Percentiles rank a stretch among this genome's conserved stretches.
Conservation (phyloP, 37 sponge, comb jelly and placozoan genomes). For the Cliona cf. orientalis region DNA sequence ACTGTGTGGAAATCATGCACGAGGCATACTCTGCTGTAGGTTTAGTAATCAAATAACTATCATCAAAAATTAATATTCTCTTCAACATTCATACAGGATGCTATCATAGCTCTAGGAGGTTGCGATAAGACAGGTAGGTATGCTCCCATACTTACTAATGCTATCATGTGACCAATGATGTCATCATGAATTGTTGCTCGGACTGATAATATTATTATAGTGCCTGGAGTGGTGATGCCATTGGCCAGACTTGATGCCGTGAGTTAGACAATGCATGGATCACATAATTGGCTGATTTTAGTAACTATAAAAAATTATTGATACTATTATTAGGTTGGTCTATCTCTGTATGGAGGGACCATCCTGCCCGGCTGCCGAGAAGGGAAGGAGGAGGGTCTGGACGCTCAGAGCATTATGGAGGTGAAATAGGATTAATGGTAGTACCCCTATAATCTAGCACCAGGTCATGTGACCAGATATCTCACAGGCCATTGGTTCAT, state of each 20-base stretch:
- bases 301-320: background rate
- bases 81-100: slow-evolving; percentile 44
- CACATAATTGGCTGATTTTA: background rate
- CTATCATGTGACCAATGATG: background rate
- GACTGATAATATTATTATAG: background rate
- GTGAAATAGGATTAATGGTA: slow-evolving; percentile 2
- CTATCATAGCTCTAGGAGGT: slow-evolving; percentile 66
- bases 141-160: too few species aligned
- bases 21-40: slow-evolving; percentile 73
- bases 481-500: slow-evolving; percentile 74
- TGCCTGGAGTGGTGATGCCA: slow-evolving; percentile 83
- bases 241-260: slow-evolving; percentile 72
- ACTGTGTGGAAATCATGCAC: slow-evolving; percentile 82
- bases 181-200: background rate
- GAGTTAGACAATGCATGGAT: slow-evolving; percentile 2
- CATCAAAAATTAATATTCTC: background rate
- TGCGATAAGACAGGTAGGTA: slow-evolving; percentile 78
- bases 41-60: background rate
- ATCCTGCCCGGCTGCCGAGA: slow-evolving; percentile 65
- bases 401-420: slow-evolving; percentile 76
- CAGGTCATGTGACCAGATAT: background rate
- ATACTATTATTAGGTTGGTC: slow-evolving; percentile 33
- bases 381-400: slow-evolving; percentile 43
- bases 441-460: background rate
- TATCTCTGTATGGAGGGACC: slow-evolving; percentile 73